Evolutionary conservation across 2,797 vertebrate species (phyloP).

Genomic region (Chelon auratus): DNA sequence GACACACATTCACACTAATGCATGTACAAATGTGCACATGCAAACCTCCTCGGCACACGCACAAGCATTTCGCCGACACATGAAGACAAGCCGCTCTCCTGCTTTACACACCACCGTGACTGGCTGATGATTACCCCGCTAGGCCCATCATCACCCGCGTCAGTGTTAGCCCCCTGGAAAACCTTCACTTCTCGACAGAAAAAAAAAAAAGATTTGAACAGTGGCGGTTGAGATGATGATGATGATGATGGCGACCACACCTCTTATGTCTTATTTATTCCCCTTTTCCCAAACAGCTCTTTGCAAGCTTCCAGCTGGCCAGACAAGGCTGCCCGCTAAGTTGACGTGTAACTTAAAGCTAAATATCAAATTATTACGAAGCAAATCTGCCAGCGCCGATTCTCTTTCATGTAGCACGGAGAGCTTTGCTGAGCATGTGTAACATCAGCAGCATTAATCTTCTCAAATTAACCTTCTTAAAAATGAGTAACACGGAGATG

Average conservation of each 20-base stretch:
- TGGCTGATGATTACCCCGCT: conserved; percentile 64
- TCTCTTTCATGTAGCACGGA: conserved; percentile 25
- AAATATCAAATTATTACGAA: conserved; percentile 55
- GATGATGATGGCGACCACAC: conserved; percentile 74
- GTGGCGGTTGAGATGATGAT: conserved; percentile 14
- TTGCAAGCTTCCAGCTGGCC: conserved; percentile 64
- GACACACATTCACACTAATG: conserved; percentile 40
- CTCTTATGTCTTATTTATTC: conserved; percentile 66
- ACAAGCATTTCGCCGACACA: conserved; percentile 34
- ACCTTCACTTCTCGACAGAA: conserved; percentile 52
- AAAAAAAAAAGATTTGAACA: conserved; percentile 64
- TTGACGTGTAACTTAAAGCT: conserved; percentile 62
- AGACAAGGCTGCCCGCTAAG: conserved; percentile 26
- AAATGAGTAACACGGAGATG: conserved; percentile 22
- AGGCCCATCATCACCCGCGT: conserved; percentile 66
- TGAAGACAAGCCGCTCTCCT: conserved; percentile 50
- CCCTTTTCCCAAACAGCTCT: conserved; percentile 51
- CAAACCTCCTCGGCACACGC: conserved; percentile 29
- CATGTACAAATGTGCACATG: conserved; percentile 34
- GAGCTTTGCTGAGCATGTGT: conserved; percentile 22
- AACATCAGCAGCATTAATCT: conserved; percentile 34
- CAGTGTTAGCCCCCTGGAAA: conserved; percentile 60
- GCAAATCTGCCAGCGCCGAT: conserved; percentile 46
- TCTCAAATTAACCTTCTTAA: conserved; percentile 28
- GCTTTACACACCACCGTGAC: conserved; percentile 60